Conservation (phyloP, 1,140 invertebrate species). For the Diachasma alloeum region DNA sequence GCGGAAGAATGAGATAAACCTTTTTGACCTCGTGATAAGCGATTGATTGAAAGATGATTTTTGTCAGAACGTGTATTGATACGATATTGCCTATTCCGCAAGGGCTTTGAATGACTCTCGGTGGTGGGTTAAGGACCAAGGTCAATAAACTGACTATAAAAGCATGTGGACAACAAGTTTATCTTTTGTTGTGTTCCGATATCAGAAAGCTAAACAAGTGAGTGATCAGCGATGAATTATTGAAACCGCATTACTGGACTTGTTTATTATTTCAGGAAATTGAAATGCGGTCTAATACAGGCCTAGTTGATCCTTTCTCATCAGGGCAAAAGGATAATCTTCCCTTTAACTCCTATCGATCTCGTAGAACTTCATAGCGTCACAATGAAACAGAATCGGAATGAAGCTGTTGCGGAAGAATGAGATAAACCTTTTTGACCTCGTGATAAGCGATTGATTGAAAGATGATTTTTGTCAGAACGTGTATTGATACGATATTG, state of each 20-base stretch:
- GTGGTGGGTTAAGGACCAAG: background rate
- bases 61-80: too few relatives aligned
- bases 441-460: background rate
- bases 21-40: background rate
- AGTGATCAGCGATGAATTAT: background rate
- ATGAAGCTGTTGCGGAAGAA: background rate
- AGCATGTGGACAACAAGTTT: background rate
- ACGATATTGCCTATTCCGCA: background rate
- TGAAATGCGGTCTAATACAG: background rate
- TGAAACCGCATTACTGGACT: background rate
- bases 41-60: background rate
- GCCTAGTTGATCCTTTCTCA: background rate
- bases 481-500: background rate
- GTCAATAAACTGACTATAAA: background rate
- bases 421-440: background rate
- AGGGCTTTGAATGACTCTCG: background rate
- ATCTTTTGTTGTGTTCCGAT: background rate
- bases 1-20: background rate
- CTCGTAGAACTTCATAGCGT: slow-evolving; percentile 23
- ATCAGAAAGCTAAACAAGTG: background rate
- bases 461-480: background rate
- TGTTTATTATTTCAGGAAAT: background rate
- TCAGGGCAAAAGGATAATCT: slow-evolving; percentile 10
- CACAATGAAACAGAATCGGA: background rate
- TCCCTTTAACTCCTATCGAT: slow-evolving; percentile 40